Conservation (phyloP, 2,888 invertebrate species). For the Stictocephala bisonia region DNA sequence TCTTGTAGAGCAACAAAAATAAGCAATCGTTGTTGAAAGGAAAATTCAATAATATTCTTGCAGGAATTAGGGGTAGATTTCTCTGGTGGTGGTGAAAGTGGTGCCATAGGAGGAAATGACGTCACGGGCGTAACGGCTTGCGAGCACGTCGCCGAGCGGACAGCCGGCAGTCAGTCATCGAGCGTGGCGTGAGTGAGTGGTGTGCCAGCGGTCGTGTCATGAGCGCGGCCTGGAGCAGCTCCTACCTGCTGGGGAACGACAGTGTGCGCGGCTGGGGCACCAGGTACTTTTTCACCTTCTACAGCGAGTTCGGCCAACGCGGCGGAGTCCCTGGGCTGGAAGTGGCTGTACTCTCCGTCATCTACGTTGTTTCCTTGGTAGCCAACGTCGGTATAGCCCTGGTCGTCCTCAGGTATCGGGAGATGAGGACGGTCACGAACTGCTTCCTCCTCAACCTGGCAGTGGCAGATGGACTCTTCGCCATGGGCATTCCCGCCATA, state of each 20-base stretch:
- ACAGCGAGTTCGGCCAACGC: constrained; percentile 68
- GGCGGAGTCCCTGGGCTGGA: constrained; percentile 63
- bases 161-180: not conserved
- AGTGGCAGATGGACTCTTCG: constrained; percentile 73
- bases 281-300: constrained; percentile 69
- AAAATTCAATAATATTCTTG: too few relatives aligned
- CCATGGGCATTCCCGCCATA: constrained; percentile 68
- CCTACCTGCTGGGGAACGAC: constrained; percentile 68
- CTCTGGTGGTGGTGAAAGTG: too few relatives aligned
- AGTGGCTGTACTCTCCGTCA: constrained; percentile 65
- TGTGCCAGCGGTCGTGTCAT: not conserved
- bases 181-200: not conserved
- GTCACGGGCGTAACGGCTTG: not conserved
- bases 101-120: not conserved
- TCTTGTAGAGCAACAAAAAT: too few relatives aligned
- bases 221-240: constrained; percentile 63
- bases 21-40: too few relatives aligned
- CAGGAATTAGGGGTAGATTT: too few relatives aligned
- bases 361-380: constrained; percentile 66
- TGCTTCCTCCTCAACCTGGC: constrained; percentile 71
- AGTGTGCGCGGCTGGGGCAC: constrained; percentile 67
- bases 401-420: constrained; percentile 68
- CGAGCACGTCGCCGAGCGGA: not conserved
- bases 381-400: constrained; percentile 68
- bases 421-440: constrained; percentile 70